Evolutionary conservation across 2,797 vertebrate genomes (phyloP).

Genomic region (Ambastaia sidthimunki): DNA sequence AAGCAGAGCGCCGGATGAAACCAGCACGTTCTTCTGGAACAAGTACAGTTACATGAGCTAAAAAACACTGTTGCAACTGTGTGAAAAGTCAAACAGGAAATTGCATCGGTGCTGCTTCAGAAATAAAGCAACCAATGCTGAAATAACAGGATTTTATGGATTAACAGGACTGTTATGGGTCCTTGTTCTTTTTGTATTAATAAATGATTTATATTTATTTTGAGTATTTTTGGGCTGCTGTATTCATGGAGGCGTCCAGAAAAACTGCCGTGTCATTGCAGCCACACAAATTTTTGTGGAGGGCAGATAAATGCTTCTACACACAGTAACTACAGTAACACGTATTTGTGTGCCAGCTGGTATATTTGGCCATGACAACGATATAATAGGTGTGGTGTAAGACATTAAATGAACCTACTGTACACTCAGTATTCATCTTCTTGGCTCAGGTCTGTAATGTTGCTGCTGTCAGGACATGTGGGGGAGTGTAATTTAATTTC

Average conservation of each 20-base stretch:
- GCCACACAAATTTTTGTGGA: conserved; percentile 18
- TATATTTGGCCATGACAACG: not conserved
- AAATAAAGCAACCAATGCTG: not conserved
- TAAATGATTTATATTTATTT: not conserved
- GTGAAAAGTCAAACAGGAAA: conserved; percentile 15
- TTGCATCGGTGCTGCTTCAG: not conserved
- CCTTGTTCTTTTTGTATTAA: not conserved
- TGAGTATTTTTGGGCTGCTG: not conserved
- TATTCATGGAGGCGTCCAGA: conserved; percentile 45
- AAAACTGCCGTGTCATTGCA: conserved; percentile 56
- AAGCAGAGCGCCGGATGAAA: conserved; percentile 13
- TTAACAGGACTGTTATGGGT: not conserved
- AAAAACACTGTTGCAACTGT: conserved; percentile 20
- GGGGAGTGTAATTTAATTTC: not conserved
- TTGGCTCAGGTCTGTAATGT: not conserved
- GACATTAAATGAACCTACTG: not conserved
- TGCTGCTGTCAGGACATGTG: not conserved
- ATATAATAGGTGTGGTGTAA: conserved; percentile 1
- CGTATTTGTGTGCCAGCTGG: not conserved
- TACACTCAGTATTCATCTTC: not conserved
- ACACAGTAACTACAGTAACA: not conserved
- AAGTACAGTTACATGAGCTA: not conserved
- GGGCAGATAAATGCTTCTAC: not conserved
- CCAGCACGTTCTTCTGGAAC: conserved; percentile 41
- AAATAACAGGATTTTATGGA: not conserved